Conservation (phyloP, 2,113 vertebrate species). For the Lampris megalopsis region DNA sequence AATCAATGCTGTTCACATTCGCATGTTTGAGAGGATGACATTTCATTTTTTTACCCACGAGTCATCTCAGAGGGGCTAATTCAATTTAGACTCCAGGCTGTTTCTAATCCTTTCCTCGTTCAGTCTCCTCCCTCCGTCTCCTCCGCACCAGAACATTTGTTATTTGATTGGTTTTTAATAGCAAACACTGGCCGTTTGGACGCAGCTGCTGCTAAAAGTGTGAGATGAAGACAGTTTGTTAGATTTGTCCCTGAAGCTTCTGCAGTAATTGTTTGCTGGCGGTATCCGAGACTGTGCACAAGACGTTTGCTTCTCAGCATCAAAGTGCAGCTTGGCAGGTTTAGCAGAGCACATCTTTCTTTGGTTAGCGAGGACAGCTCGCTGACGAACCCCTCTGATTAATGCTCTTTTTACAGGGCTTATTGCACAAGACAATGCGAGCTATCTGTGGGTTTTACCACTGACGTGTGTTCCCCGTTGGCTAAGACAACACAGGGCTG, state of each 20-base stretch:
- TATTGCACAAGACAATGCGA: not conserved
- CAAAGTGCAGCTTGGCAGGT: constrained; percentile 21
- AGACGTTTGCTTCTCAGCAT: constrained; percentile 6
- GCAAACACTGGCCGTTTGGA: constrained; percentile 30
- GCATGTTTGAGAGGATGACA: constrained; percentile 82
- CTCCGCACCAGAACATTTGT: constrained; percentile 59
- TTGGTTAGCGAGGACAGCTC: constrained; percentile 42
- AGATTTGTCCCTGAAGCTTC: constrained; percentile 16
- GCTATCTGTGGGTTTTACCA: not conserved
- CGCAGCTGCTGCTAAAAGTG: constrained; percentile 27
- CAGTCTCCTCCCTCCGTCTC: constrained; percentile 51
- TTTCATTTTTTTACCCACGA: constrained; percentile 78
- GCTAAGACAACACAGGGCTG: not conserved
- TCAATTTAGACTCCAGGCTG: constrained; percentile 79
- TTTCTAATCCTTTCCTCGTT: constrained; percentile 69
- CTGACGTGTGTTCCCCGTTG: not conserved
- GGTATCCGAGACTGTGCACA: constrained; percentile 11
- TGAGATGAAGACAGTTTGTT: constrained; percentile 24
- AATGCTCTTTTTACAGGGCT: constrained; percentile 4
- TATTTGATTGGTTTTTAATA: constrained; percentile 63
- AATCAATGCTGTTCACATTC: constrained; percentile 70
- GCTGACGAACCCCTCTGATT: constrained; percentile 37
- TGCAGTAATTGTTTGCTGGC: not conserved
- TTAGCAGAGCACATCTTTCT: constrained; percentile 57
- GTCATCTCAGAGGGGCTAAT: constrained; percentile 79